Evolutionary conservation across 2,113 vertebrate genomes (phyloP).

Genomic region (Cebidichthys violaceus): DNA sequence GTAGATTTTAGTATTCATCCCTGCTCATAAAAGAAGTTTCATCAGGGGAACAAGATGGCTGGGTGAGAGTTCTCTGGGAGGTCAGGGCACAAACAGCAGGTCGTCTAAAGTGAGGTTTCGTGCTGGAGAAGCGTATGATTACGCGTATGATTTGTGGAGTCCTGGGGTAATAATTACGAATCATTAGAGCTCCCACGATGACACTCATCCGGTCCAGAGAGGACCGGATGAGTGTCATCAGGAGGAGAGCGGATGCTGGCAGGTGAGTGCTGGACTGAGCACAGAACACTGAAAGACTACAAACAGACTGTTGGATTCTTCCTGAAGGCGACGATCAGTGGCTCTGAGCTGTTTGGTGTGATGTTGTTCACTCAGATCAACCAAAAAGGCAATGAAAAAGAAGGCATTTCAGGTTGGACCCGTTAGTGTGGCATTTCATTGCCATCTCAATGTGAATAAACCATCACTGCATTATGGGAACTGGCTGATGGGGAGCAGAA

Average conservation of each 20-base stretch:
- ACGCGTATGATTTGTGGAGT: neutral
- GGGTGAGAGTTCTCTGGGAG: neutral
- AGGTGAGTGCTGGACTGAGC: conserved; percentile 21
- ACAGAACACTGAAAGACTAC: neutral
- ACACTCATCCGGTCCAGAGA: neutral
- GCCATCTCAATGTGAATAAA: neutral
- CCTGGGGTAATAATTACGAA: conserved; percentile 13
- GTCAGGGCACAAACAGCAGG: conserved; percentile 8
- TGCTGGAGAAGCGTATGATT: neutral
- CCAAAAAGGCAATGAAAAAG: neutral
- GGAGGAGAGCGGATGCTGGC: conserved; percentile 1
- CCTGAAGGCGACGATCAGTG: neutral
- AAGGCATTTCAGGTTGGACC: neutral
- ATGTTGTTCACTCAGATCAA: neutral
- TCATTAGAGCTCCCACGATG: neutral
- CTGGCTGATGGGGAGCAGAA: neutral
- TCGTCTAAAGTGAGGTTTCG: neutral
- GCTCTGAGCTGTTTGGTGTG: neutral
- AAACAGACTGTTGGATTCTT: conserved; percentile 3
- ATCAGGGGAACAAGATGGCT: neutral
- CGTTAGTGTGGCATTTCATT: neutral
- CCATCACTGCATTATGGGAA: neutral
- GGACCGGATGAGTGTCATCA: conserved; percentile 13
- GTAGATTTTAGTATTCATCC: neutral
- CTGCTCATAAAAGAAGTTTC: neutral